Evolutionary conservation across 2,113 vertebrate genomes (phyloP).

Genomic region (Propithecus coquereli): DNA sequence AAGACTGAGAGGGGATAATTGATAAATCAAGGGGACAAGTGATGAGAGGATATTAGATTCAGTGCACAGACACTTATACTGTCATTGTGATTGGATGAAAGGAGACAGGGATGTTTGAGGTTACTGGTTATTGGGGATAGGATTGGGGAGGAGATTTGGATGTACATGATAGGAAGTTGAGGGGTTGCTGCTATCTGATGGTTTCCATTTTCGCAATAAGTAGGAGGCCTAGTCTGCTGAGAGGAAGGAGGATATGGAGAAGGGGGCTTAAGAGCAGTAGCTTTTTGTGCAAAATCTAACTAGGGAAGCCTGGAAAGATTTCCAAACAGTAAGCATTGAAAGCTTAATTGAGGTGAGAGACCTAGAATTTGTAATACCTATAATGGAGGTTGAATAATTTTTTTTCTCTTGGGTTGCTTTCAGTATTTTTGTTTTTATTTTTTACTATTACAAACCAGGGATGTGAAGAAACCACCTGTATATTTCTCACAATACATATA

Average conservation of each 20-base stretch:
- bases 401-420: not conserved
- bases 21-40: not conserved
- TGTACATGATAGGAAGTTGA: not conserved
- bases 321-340: not conserved
- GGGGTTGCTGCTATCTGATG: not conserved
- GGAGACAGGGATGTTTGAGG: not conserved
- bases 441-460: not conserved
- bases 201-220: not conserved
- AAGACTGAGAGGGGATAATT: not conserved
- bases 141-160: not conserved
- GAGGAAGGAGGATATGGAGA: not conserved
- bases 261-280: not conserved
- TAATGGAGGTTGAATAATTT: not conserved
- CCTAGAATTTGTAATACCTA: not conserved
- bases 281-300: not conserved
- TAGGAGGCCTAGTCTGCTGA: not conserved
- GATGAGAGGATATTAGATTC: not conserved
- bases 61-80: not conserved
- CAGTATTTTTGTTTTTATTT: not conserved
- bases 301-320: constrained; percentile 31
- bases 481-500: not conserved
- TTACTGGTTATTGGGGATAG: not conserved
- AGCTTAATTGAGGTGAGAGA: constrained; percentile 21
- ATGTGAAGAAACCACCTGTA: not conserved
- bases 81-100: not conserved